Conservation (phyloP, 2,113 vertebrate genomes). For the Cyprinus carpio region DNA sequence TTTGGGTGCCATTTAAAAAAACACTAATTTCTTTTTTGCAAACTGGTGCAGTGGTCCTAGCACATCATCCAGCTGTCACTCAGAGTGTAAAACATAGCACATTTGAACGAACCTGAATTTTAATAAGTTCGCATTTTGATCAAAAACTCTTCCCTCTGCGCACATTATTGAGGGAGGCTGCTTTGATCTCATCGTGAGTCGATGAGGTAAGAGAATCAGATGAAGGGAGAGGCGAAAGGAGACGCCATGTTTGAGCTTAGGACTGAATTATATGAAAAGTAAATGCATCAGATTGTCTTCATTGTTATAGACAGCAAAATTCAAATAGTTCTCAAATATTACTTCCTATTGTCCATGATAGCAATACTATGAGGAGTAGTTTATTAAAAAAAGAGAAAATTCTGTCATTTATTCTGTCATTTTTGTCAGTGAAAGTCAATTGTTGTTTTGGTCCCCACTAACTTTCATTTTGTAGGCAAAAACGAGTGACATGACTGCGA, state of each 20-base stretch:
- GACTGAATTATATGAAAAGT: slow-evolving; percentile 32
- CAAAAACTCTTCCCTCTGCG: slow-evolving; percentile 60
- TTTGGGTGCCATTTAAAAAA: not conserved
- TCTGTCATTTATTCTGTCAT: not conserved
- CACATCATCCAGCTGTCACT: slow-evolving; percentile 41
- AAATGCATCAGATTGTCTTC: slow-evolving; percentile 4
- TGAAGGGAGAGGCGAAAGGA: slow-evolving; percentile 46
- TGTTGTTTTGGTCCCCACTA: not conserved
- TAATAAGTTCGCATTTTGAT: slow-evolving; percentile 57
- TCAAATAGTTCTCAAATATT: not conserved
- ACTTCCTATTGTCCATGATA: too few species aligned
- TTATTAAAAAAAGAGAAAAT: too few species aligned
- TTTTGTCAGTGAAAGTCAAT: not conserved
- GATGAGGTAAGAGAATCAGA: slow-evolving; percentile 7
- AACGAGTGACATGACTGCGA: not conserved
- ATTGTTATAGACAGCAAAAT: not conserved
- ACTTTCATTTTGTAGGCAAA: not conserved
- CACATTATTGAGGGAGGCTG: slow-evolving; percentile 52
- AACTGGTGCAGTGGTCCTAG: not conserved
- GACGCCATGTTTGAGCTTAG: slow-evolving; percentile 35
- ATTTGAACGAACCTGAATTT: slow-evolving; percentile 59
- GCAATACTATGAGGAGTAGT: too few species aligned
- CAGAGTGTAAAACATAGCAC: slow-evolving; percentile 46
- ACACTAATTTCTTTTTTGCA: not conserved
- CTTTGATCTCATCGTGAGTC: slow-evolving; percentile 65